A percentile compares a stretch with the other conserved stretches of the same genome.
These are phyloP conservation scores for Siniperca knerii DNA, from an alignment of 2,113 vertebrate genomes.

Conservation along the genomic window DNA sequence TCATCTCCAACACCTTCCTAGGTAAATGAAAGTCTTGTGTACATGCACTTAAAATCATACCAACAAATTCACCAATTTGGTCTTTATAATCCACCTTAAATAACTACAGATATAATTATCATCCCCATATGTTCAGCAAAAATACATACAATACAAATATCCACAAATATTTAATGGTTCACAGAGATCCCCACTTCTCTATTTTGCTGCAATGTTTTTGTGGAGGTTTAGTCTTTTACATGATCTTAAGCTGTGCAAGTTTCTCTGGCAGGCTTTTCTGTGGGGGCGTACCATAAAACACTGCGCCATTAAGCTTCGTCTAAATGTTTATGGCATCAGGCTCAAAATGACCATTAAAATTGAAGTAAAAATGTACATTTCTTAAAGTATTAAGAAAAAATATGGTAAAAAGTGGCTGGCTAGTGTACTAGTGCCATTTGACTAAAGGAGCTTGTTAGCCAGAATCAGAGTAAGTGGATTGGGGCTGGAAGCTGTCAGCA, in stretches of 20 bases:
- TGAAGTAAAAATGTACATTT: not conserved
- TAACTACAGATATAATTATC: not conserved
- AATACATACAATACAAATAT: not conserved
- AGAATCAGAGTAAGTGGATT: constrained; percentile 9
- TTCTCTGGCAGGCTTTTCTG: constrained; percentile 63
- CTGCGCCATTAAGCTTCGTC: constrained; percentile 73
- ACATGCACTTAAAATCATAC: constrained; percentile 25
- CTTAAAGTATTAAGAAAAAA: accelerated
- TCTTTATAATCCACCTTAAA: not conserved
- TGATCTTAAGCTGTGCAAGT: constrained; percentile 47
- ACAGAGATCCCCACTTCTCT: not conserved
- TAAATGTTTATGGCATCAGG: constrained; percentile 18
- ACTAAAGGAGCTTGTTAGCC: constrained; percentile 41
- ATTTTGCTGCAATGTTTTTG: constrained; percentile 39
- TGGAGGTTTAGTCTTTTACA: constrained; percentile 15
- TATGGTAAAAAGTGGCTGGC: not conserved
- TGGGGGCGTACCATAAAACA: constrained; percentile 76
- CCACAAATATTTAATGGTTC: not conserved
- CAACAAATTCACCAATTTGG: not conserved
- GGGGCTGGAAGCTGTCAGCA: constrained; percentile 22
- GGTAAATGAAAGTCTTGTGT: constrained; percentile 80
- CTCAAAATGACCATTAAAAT: constrained; percentile 17
- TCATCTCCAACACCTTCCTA: constrained; percentile 94
- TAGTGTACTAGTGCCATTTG: not conserved
- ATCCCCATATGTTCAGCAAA: not conserved